Conservation (phyloP, 2,113 vertebrate genomes). For the Protobothrops mucrosquamatus region DNA sequence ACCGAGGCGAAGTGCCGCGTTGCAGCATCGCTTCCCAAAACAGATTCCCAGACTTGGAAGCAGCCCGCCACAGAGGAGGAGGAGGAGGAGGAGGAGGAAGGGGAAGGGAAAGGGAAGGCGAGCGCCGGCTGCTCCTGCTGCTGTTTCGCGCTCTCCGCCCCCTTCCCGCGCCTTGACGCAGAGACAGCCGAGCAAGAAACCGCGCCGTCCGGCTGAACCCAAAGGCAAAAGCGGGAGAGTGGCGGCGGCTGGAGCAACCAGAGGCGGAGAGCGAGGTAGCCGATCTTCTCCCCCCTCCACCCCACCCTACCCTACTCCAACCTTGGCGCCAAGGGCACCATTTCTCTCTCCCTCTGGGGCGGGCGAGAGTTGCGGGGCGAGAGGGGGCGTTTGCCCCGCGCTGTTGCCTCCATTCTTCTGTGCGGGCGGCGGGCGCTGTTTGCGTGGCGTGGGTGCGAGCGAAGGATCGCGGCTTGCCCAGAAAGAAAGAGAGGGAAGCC, state of each 20-base stretch:
- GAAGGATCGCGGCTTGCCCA: not conserved
- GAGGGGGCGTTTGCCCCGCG: not conserved
- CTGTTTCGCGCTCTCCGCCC: not conserved
- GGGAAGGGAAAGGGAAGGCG: too few relatives aligned
- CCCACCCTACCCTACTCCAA: not conserved
- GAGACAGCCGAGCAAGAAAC: not conserved
- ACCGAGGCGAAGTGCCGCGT: not conserved
- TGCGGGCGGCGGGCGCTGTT: not conserved
- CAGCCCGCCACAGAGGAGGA: not conserved
- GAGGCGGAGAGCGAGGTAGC: not conserved
- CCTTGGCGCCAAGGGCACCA: not conserved
- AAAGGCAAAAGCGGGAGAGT: not conserved
- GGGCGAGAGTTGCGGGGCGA: not conserved
- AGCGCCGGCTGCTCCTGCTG: not conserved
- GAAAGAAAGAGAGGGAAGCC: not conserved
- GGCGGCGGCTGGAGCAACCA: not conserved
- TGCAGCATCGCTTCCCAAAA: slow-evolving; percentile 28
- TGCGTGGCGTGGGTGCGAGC: not conserved
- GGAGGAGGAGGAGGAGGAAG: not conserved
- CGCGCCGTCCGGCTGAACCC: not conserved
- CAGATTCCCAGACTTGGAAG: not conserved
- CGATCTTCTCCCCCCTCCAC: too few relatives aligned
- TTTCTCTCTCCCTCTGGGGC: not conserved
- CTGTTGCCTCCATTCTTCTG: not conserved
- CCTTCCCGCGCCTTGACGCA: not conserved